phyloP scores from a whole-genome alignment of 1,140 invertebrate species.

The Colletes gigas region DNA sequence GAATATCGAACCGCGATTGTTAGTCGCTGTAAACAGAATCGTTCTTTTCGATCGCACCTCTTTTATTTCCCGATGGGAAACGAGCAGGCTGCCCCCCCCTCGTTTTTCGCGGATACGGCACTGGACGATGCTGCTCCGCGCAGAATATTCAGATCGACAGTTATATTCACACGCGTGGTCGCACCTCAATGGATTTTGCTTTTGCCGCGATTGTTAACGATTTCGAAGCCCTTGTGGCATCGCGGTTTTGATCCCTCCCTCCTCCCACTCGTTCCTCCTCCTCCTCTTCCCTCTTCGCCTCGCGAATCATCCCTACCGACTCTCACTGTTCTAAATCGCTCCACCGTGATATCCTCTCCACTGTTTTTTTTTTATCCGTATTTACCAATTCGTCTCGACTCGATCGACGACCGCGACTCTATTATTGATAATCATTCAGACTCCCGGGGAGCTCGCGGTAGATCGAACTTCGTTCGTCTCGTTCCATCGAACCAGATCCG shows the following conservation, averaged over 20 bases:
- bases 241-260: conserved; percentile 45
- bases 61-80: conserved; percentile 4
- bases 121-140: conserved; percentile 42
- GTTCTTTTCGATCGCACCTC: conserved; percentile 32
- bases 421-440: conserved; percentile 47
- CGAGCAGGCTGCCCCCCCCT: conserved; percentile 15
- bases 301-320: conserved; percentile 25
- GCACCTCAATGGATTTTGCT: conserved; percentile 69
- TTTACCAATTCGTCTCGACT: conserved; percentile 61
- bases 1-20: conserved; percentile 7
- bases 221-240: conserved; percentile 60
- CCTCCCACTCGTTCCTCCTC: conserved; percentile 14
- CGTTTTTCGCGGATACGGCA: conserved; percentile 17
- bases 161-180: conserved; percentile 75
- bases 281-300: conserved; percentile 7
- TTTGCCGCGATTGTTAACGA: conserved; percentile 71
- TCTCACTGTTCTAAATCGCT: conserved; percentile 70
- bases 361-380: conserved; percentile 57
- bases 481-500: not conserved
- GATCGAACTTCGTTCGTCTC: not conserved
- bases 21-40: conserved; percentile 36
- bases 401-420: conserved; percentile 35
- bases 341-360: conserved; percentile 55
- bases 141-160: conserved; percentile 63
- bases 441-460: not conserved